These are phyloP conservation scores for Pyralis farinalis DNA, from an alignment of 2,888 invertebrate genomes.

Conservation along the genomic window DNA sequence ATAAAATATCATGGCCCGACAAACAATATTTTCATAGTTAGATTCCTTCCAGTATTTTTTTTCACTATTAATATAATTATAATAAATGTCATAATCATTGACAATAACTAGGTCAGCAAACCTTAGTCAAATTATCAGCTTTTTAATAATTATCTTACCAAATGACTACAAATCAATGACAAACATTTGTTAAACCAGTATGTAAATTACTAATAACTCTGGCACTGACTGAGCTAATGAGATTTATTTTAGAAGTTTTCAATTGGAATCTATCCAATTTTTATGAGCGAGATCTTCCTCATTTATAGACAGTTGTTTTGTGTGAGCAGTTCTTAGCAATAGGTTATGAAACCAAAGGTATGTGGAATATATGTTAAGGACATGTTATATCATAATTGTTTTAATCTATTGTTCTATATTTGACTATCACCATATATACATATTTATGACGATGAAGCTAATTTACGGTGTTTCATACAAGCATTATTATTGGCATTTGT, in stretches of 20 bases:
- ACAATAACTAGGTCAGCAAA: no score
- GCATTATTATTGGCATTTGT: neutral
- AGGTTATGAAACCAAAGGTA: neutral
- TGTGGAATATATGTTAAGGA: neutral
- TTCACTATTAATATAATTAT: no score
- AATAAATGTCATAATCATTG: no score
- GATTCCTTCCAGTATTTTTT: no score
- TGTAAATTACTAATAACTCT: conserved; percentile 43
- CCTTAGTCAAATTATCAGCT: no score
- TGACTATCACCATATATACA: conserved; percentile 9
- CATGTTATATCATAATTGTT: no score
- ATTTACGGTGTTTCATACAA: conserved; percentile 1
- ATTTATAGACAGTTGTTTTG: conserved; percentile 30
- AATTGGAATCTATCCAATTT: conserved; percentile 71
- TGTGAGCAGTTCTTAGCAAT: conserved; percentile 21
- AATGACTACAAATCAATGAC: no score
- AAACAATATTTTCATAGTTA: no score
- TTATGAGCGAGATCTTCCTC: conserved; percentile 53
- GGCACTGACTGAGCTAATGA: conserved; percentile 53
- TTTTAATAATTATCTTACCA: no score
- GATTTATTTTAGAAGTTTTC: conserved; percentile 73
- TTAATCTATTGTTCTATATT: neutral
- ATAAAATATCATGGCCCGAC: no score
- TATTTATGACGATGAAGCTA: conserved; percentile 14
- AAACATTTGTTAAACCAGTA: conserved; percentile 3